These are phyloP conservation scores for Scylla paramamosain DNA, from an alignment of 1,140 invertebrate species.

Conservation along the genomic window DNA sequence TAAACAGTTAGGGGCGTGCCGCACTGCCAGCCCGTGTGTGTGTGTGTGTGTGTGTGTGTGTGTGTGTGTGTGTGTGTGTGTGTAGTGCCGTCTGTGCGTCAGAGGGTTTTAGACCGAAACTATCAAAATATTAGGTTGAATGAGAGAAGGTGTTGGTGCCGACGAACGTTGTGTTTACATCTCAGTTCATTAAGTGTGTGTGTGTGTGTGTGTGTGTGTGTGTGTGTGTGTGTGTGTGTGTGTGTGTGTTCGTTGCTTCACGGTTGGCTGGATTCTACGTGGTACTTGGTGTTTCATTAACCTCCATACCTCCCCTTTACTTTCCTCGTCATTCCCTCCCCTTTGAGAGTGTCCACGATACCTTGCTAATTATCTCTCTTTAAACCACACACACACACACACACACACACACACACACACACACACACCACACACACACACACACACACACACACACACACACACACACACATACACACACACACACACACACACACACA, in stretches of 20 bases:
- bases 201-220: constrained; percentile 12
- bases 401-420: constrained; percentile 46
- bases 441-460: constrained; percentile 8
- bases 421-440: constrained; percentile 43
- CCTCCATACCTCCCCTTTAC: neutral
- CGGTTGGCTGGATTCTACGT: neutral
- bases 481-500: constrained; percentile 41
- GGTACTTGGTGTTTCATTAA: neutral
- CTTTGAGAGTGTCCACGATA: neutral
- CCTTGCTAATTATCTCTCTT: neutral
- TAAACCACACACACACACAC: constrained; percentile 39
- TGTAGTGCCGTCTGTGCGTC: neutral
- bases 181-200: neutral
- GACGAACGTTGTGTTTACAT: neutral
- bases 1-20: neutral
- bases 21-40: neutral
- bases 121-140: neutral
- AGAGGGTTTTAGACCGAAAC: neutral
- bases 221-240: constrained; percentile 20
- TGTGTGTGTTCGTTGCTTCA: neutral
- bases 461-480: constrained; percentile 37
- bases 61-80: neutral
- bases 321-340: neutral
- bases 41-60: neutral
- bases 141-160: neutral